These are phyloP conservation scores for Margaritifera margaritifera DNA, from an alignment of 2,888 invertebrate genomes.

Conservation along the genomic window DNA sequence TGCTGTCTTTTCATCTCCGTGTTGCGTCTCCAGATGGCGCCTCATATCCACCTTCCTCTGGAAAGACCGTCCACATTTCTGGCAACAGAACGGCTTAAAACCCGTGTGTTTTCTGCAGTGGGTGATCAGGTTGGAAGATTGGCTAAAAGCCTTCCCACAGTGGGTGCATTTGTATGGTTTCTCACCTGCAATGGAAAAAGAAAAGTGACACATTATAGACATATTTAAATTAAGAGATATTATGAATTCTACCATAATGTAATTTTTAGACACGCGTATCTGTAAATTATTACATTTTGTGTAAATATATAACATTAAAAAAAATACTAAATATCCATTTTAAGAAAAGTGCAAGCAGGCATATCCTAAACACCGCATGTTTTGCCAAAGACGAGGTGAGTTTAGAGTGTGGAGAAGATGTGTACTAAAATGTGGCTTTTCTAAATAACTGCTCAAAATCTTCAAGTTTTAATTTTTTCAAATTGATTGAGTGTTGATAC, in stretches of 20 bases:
- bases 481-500: no score
- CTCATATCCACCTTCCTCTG: slow-evolving; percentile 86
- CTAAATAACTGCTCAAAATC: no score
- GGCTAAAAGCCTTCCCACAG: slow-evolving; percentile 98
- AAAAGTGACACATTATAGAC: neutral
- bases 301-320: neutral
- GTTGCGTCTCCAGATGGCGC: slow-evolving; percentile 96
- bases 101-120: slow-evolving; percentile 97
- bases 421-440: no score
- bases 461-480: no score
- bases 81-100: slow-evolving; percentile 98
- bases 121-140: slow-evolving; percentile 97
- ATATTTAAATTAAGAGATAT: neutral
- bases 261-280: neutral
- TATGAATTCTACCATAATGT: neutral
- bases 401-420: no score
- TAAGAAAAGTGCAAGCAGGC: no score
- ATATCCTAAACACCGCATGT: no score
- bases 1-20: slow-evolving; percentile 72
- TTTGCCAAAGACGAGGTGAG: no score
- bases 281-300: neutral
- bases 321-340: no score
- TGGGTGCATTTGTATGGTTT: slow-evolving; percentile 99
- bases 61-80: slow-evolving; percentile 94
- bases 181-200: slow-evolving; percentile 82